Conservation (phyloP, 2,113 vertebrate species). For the Ia io region DNA sequence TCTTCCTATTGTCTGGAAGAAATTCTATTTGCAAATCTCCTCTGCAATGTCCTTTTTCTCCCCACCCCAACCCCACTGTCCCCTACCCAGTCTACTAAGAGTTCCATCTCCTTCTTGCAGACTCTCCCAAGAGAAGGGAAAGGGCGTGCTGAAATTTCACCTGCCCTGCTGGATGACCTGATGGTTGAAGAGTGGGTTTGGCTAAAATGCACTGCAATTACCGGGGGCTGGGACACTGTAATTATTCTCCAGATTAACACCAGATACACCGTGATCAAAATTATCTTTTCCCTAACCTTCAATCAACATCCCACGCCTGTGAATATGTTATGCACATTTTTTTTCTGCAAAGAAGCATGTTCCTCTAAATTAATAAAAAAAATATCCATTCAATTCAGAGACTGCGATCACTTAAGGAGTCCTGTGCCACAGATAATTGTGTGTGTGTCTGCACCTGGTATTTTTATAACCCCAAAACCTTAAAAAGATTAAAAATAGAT, state of each 20-base stretch:
- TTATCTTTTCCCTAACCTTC: neutral
- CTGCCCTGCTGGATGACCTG: neutral
- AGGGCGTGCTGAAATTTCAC: neutral
- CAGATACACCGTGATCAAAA: neutral
- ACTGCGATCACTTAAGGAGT: neutral
- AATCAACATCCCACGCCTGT: neutral
- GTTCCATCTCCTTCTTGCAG: neutral
- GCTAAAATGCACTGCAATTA: neutral
- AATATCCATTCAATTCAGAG: neutral
- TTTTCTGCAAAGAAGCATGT: neutral
- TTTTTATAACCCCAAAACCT: neutral
- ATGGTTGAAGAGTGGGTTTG: neutral
- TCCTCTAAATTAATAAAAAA: neutral
- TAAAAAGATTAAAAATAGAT: neutral
- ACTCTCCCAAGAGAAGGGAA: neutral
- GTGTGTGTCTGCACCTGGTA: neutral
- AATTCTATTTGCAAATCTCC: neutral
- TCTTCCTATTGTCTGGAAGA: neutral
- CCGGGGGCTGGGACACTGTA: neutral
- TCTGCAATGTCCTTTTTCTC: neutral
- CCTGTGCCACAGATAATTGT: neutral
- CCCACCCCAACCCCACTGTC: too few species aligned
- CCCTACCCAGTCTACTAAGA: neutral
- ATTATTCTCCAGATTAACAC: neutral
- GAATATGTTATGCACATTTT: neutral